A percentile compares a stretch with the other conserved stretches of the same genome.
These are phyloP conservation scores for Venustoraphidia nigricollis DNA, from an alignment of 2,888 invertebrate species.

Conservation along the genomic window DNA sequence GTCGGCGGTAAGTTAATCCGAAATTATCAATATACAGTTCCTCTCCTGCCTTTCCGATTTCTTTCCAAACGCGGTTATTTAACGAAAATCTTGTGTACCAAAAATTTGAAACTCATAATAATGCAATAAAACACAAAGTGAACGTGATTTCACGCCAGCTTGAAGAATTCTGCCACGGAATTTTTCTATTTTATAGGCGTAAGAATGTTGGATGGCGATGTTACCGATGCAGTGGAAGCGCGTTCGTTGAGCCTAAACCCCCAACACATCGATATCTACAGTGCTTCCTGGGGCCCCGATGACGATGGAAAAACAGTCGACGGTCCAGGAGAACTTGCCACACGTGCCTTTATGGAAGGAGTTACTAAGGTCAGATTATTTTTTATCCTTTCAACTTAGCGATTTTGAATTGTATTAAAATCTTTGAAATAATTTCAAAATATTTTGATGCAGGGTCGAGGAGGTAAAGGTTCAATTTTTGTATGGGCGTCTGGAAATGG, in stretches of 20 bases:
- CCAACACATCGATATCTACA: constrained; percentile 96
- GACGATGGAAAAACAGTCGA: constrained; percentile 98
- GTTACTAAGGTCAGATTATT: constrained; percentile 58
- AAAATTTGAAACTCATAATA: no score
- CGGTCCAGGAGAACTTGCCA: constrained; percentile 90
- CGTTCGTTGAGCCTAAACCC: constrained; percentile 84
- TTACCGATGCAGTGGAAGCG: constrained; percentile 97
- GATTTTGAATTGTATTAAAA: no score
- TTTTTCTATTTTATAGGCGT: constrained; percentile 45
- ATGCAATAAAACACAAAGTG: no score
- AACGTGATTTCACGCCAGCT: no score
- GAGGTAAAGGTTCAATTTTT: constrained; percentile 91
- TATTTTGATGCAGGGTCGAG: constrained; percentile 51
- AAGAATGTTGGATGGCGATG: constrained; percentile 96
- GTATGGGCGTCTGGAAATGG: constrained; percentile 99
- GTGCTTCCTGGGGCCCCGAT: constrained; percentile 97
- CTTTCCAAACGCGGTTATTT: no score
- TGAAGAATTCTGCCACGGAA: no score
- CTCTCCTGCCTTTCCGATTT: no score
- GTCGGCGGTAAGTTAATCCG: constrained; percentile 57
- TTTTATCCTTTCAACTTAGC: neutral
- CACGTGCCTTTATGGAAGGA: constrained; percentile 89
- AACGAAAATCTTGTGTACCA: no score
- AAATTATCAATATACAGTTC: neutral
- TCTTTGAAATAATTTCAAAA: no score